phyloP scores from a whole-genome alignment of 2,113 vertebrate species.

The Mustelus asterias region DNA sequence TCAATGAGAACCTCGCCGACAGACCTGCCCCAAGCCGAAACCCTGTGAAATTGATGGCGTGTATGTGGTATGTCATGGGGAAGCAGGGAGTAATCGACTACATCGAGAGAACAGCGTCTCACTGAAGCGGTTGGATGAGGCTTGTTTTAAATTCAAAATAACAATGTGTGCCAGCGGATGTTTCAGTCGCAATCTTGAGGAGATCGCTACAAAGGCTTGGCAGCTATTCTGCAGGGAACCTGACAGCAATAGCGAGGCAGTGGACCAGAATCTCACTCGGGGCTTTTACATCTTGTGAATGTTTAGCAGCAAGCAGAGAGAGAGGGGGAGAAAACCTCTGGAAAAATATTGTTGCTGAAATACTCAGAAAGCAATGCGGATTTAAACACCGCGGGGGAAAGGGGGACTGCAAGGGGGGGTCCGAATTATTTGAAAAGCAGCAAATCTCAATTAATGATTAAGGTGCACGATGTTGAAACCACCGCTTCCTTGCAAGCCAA shows the following conservation, averaged over 20 bases:
- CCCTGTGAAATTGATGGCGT: constrained; percentile 21
- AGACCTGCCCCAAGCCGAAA: not conserved
- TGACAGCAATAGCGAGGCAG: not conserved
- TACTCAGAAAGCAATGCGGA: not conserved
- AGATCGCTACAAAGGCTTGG: not conserved
- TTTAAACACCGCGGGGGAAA: not conserved
- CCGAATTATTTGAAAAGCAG: not conserved
- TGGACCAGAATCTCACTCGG: not conserved
- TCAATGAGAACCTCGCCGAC: not conserved
- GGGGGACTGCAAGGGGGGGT: not conserved
- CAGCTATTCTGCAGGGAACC: not conserved
- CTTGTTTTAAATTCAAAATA: constrained; percentile 35
- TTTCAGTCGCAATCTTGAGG: not conserved
- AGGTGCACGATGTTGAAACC: not conserved
- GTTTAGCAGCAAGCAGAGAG: not conserved
- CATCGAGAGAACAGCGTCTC: not conserved
- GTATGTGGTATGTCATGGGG: not conserved
- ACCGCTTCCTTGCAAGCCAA: not conserved
- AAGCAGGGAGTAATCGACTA: constrained; percentile 9
- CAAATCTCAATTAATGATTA: not conserved
- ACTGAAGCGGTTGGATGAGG: constrained; percentile 16
- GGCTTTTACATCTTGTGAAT: not conserved
- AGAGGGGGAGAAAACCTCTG: not conserved
- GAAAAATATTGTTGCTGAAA: not conserved
- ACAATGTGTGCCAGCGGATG: not conserved